Evolutionary conservation across 2,888 invertebrate genomes (phyloP).

Genomic region (Ypsolopha scabrella): DNA sequence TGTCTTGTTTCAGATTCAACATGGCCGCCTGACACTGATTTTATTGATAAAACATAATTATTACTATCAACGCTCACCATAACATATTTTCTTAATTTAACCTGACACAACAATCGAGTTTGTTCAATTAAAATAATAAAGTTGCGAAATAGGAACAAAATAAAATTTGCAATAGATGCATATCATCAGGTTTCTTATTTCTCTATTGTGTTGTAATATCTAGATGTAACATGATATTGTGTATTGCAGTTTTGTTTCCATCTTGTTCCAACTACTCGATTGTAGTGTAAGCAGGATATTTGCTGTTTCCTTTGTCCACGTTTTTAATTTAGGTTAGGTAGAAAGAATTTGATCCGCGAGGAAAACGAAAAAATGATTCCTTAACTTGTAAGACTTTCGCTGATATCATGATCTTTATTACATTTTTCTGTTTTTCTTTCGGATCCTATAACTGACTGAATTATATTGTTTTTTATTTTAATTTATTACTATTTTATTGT

Average conservation of each 20-base stretch:
- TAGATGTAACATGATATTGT: conserved; percentile 34
- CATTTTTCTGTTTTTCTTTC: conserved; percentile 54
- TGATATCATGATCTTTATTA: conserved; percentile 37
- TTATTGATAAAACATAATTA: neutral
- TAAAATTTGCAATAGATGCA: conserved; percentile 38
- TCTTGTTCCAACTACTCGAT: neutral
- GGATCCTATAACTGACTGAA: conserved; percentile 21
- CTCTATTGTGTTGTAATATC: conserved; percentile 9
- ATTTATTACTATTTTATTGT: conserved; percentile 11
- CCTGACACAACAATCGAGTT: neutral
- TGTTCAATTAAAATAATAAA: neutral
- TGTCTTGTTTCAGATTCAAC: conserved; percentile 53
- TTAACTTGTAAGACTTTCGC: conserved; percentile 35
- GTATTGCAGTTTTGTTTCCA: conserved; percentile 41
- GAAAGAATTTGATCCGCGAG: conserved; percentile 31
- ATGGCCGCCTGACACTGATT: conserved; percentile 33
- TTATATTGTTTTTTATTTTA: neutral
- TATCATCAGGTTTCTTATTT: conserved; percentile 25
- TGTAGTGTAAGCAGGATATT: neutral
- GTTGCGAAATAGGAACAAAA: conserved; percentile 17
- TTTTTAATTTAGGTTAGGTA: neutral
- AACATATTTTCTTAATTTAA: conserved; percentile 11
- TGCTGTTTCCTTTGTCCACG: neutral
- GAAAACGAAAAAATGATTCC: conserved; percentile 46
- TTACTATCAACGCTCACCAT: conserved; percentile 20